Percentiles rank a stretch among this genome's conserved stretches.
phyloP scores from a whole-genome alignment of 2,797 vertebrate species.

The Petrocephalus sullivani region DNA sequence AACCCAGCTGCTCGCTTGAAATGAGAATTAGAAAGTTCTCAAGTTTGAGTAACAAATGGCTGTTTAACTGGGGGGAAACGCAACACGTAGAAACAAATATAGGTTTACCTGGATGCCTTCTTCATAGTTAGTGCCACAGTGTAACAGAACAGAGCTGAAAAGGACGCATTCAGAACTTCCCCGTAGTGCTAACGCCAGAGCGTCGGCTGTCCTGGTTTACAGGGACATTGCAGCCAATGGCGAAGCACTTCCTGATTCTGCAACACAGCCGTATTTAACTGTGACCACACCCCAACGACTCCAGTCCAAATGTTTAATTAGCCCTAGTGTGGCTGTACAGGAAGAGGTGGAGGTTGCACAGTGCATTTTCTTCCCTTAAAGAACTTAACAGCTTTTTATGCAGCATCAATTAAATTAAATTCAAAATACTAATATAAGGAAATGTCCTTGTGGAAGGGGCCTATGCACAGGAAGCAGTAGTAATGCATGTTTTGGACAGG shows the following conservation, averaged over 20 bases:
- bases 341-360: neutral
- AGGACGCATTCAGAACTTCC: slow-evolving; percentile 51
- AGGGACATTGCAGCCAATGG: slow-evolving; percentile 52
- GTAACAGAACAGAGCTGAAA: slow-evolving; percentile 15
- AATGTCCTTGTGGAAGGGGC: neutral
- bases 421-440: neutral
- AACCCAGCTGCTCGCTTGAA: neutral
- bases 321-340: neutral
- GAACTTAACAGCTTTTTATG: neutral
- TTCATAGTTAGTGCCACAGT: slow-evolving; percentile 58
- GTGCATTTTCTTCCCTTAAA: neutral
- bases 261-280: slow-evolving; percentile 34
- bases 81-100: slow-evolving; percentile 5
- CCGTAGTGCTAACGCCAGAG: slow-evolving; percentile 43
- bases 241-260: slow-evolving; percentile 39
- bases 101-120: slow-evolving; percentile 61
- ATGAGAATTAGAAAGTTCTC: neutral
- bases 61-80: neutral
- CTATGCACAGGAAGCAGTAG: neutral
- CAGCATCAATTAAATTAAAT: neutral
- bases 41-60: neutral
- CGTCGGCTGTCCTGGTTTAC: slow-evolving; percentile 45
- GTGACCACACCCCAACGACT: slow-evolving; percentile 37
- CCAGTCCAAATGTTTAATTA: neutral
- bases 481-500: neutral